These are phyloP conservation scores for Crepidodera aurea DNA, from an alignment of 2,888 invertebrate species.

Conservation along the genomic window DNA sequence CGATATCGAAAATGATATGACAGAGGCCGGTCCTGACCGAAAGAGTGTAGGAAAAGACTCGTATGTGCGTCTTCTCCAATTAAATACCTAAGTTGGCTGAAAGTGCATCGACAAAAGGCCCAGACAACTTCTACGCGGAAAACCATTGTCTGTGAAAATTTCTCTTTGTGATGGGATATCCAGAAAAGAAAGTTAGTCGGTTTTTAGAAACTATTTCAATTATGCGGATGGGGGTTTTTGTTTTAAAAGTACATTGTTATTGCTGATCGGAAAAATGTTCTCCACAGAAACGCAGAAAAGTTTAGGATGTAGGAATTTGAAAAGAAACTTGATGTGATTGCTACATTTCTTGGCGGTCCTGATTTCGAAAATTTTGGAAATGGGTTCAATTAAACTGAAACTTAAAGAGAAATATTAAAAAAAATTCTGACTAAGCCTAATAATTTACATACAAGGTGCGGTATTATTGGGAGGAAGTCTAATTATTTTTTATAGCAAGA, in stretches of 20 bases:
- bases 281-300: neutral
- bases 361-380: too few relatives aligned
- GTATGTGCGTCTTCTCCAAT: constrained; percentile 48
- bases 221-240: constrained; percentile 42
- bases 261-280: constrained; percentile 5
- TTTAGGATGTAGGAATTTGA: neutral
- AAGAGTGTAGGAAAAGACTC: neutral
- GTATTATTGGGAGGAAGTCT: too few relatives aligned
- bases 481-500: too few relatives aligned
- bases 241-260: constrained; percentile 36
- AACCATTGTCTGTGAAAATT: constrained; percentile 50
- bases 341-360: too few relatives aligned
- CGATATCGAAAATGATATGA: too few relatives aligned
- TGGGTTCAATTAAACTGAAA: too few relatives aligned
- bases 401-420: too few relatives aligned
- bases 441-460: too few relatives aligned
- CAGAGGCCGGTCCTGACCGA: neutral
- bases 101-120: constrained; percentile 44
- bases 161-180: constrained; percentile 41
- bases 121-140: constrained; percentile 50
- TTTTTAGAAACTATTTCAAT: constrained; percentile 48
- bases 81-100: constrained; percentile 53
- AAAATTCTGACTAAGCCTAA: too few relatives aligned
- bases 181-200: constrained; percentile 35
- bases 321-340: too few relatives aligned